Evolutionary conservation across 2,797 vertebrate species (phyloP), one percentile per base, ranked within the genome.

Genomic region (Clamator glandarius): DNA sequence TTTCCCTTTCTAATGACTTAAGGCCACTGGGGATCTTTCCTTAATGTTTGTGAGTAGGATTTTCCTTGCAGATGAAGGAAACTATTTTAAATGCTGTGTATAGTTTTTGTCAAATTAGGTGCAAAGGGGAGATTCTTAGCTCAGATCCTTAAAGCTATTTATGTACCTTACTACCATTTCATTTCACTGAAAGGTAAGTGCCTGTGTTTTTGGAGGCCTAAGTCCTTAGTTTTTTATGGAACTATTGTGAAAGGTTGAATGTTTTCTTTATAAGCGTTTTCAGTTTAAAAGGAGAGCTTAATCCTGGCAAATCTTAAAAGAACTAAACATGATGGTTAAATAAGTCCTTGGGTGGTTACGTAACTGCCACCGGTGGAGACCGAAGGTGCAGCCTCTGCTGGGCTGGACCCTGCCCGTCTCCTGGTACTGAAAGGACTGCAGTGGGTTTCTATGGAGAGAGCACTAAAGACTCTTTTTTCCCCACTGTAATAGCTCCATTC

Each of bases 371-470:
- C 0, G 11, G 24, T 29, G 23, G 58, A 89, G 74, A 62, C 50
- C 15, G 41, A 84, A 90, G 8, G 4, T 85, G 82, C 75, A 87
- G 89, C 59, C 64, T 82, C 33, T 0, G 1, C 77, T 86, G 90
- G 76, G 44, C 63, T 73, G 57, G 46, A 20, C 46, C 46, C 46
- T 87, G 84, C 6, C 0, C 35, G 66, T 91, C 46, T 36, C 58
- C 69, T 26, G 52, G 48, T 82, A 24, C 73, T 62, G 13, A 70
- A 87, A 83, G 70, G 67, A 51, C 89, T 91, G 85, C 92, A 81
- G 48, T 76, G 67, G 67, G 87, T 92, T 95, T 96, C 87, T 92
- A 94, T 92, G 84, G 94, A 93, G 95, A 95, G 76, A 61, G 24
- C 29, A 33, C 29, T 72, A 23, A 76, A 69, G 74, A 72, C 51